phyloP scores from a whole-genome alignment of 2,888 invertebrate genomes.

The Shargacucullia verbasci region DNA sequence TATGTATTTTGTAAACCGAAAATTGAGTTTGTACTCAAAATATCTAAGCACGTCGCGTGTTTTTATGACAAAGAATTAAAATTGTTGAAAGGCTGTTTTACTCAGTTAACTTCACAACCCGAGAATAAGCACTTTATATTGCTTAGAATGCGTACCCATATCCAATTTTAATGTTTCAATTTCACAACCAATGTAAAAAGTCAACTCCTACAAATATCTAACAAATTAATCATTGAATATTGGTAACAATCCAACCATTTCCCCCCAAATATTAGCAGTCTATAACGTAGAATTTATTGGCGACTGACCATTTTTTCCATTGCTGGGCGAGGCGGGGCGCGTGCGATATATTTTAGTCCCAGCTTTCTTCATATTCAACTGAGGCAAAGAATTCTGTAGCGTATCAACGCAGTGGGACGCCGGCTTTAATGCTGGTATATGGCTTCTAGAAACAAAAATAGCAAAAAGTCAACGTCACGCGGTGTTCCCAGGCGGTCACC shows the following conservation, averaged over 20 bases:
- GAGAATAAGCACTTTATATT: too few relatives aligned
- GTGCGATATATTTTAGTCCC: conserved; percentile 59
- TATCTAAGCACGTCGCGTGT: too few relatives aligned
- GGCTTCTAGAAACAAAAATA: conserved; percentile 59
- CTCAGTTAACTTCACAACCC: too few relatives aligned
- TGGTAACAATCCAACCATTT: background rate
- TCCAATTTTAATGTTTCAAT: background rate
- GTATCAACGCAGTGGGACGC: conserved; percentile 84
- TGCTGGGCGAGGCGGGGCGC: conserved; percentile 61
- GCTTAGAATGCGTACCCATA: background rate
- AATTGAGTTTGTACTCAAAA: too few relatives aligned
- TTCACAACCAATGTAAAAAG: background rate
- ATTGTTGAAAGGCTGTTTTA: conserved; percentile 1
- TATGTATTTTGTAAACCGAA: too few relatives aligned
- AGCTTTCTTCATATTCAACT: conserved; percentile 61
- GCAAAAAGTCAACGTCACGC: conserved; percentile 74
- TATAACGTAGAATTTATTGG: conserved; percentile 26
- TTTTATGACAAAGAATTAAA: background rate
- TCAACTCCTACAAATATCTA: too few relatives aligned
- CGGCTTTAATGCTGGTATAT: conserved; percentile 78
- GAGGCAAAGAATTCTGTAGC: conserved; percentile 77
- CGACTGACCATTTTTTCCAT: conserved; percentile 71
- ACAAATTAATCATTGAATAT: conserved; percentile 2
- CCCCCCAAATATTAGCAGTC: background rate
- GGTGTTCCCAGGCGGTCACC: conserved; percentile 80